Conservation (phyloP, 64 coral and sea anemone genomes). For the Stichodactyla helianthus region DNA sequence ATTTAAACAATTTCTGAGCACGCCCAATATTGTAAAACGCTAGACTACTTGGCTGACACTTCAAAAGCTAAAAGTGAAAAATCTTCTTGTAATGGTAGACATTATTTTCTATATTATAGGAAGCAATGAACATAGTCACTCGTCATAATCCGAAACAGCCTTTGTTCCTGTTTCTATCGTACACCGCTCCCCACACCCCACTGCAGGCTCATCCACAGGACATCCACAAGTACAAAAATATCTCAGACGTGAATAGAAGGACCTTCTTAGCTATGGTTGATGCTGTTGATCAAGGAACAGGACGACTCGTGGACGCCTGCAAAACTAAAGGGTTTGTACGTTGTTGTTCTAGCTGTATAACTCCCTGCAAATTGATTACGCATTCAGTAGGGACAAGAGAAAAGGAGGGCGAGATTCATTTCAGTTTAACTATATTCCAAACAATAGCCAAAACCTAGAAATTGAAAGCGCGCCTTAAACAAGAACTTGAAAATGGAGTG, state of each 20-base stretch:
- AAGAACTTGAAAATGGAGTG: too few species aligned
- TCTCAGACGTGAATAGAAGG: constrained; percentile 4
- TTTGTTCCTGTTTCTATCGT: constrained; percentile 9
- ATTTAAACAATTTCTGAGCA: too few species aligned
- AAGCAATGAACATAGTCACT: constrained; percentile 7
- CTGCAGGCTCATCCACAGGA: constrained; percentile 11
- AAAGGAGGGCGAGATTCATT: too few species aligned
- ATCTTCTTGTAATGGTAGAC: background rate
- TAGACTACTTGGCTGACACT: too few species aligned
- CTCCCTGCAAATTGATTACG: too few species aligned
- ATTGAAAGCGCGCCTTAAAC: too few species aligned
- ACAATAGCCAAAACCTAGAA: too few species aligned
- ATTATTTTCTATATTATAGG: background rate
- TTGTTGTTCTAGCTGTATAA: too few species aligned
- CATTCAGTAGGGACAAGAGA: too few species aligned
- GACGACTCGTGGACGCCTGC: background rate
- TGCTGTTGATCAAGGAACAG: background rate
- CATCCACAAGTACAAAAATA: background rate
- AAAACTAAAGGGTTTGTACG: background rate
- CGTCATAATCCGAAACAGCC: background rate
- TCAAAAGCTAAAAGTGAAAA: too few species aligned
- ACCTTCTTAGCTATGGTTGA: constrained; percentile 14
- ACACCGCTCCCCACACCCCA: constrained; percentile 12
- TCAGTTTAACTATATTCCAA: too few species aligned
- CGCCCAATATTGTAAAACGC: too few species aligned